Conservation (phyloP, 2,888 invertebrate species). For the Drosophila imparisetae region DNA sequence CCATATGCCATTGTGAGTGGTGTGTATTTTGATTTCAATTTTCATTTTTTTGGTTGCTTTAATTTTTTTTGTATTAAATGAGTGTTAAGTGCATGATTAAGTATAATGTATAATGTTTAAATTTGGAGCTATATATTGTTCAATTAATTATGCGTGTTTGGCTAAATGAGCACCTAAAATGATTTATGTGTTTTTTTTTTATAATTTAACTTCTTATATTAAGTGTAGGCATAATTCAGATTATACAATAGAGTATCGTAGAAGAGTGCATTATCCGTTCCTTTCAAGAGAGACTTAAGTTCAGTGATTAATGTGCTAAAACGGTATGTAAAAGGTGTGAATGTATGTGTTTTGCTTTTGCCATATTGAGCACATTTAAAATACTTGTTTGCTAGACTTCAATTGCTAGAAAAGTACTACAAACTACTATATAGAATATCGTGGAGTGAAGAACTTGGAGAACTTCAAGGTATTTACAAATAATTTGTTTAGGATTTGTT, state of each 20-base stretch:
- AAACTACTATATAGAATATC: constrained; percentile 62
- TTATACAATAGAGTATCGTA: constrained; percentile 29
- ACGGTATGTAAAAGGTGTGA: constrained; percentile 32
- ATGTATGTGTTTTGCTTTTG: constrained; percentile 23
- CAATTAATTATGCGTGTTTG: constrained; percentile 52
- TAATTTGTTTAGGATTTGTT: constrained; percentile 33
- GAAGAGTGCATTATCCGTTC: constrained; percentile 36
- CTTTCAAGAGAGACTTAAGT: constrained; percentile 21
- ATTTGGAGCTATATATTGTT: constrained; percentile 57
- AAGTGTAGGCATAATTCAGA: constrained; percentile 39
- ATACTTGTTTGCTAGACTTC: constrained; percentile 68
- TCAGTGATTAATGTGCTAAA: constrained; percentile 52
- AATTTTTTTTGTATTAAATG: constrained; percentile 54
- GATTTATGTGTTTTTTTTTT: constrained; percentile 26
- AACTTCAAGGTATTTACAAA: constrained; percentile 73
- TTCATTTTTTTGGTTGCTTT: constrained; percentile 13
- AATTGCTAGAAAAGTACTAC: constrained; percentile 62
- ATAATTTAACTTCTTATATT: constrained; percentile 50
- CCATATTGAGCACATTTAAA: constrained; percentile 73
- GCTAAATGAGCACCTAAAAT: constrained; percentile 67
- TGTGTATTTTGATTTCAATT: constrained; percentile 25
- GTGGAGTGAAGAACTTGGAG: constrained; percentile 68
- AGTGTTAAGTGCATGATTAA: constrained; percentile 64
- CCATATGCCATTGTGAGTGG: constrained; percentile 43
- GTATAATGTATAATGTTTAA: constrained; percentile 58